phyloP scores from a whole-genome alignment of 2,113 vertebrate species.

The Mesitornis unicolor region DNA sequence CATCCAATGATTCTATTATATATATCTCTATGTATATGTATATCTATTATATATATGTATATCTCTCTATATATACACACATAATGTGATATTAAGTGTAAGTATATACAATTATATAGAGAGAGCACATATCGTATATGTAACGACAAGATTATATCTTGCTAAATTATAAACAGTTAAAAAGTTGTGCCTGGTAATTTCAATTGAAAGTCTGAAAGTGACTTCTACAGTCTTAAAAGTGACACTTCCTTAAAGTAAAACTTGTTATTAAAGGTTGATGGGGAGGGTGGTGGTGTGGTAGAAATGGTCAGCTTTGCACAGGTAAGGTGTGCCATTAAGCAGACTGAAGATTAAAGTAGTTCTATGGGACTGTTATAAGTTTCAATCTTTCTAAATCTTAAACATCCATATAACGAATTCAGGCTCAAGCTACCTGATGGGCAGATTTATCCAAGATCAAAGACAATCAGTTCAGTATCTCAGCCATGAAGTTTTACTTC shows the following conservation, averaged over 20 bases:
- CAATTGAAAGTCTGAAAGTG: neutral
- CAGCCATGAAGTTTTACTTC: neutral
- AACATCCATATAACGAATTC: neutral
- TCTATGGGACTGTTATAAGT: neutral
- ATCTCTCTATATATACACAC: too few relatives aligned
- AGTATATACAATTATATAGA: neutral
- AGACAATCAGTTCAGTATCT: neutral
- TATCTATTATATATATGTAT: too few relatives aligned
- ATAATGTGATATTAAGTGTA: neutral
- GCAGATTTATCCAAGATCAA: neutral
- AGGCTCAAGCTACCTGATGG: neutral
- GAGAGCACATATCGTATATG: neutral
- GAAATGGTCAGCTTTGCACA: neutral
- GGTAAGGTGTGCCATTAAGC: neutral
- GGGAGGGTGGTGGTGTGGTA: accelerated
- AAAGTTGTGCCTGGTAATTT: neutral
- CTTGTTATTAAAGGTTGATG: neutral
- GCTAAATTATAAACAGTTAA: neutral
- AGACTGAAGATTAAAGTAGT: neutral
- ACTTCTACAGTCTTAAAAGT: neutral
- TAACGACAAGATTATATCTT: neutral
- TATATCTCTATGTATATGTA: too few relatives aligned
- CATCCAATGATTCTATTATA: too few relatives aligned
- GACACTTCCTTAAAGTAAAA: neutral
- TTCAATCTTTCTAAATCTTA: neutral